These are phyloP conservation scores for Corythucha ciliata DNA, from an alignment of 2,888 invertebrate species.

Conservation along the genomic window DNA sequence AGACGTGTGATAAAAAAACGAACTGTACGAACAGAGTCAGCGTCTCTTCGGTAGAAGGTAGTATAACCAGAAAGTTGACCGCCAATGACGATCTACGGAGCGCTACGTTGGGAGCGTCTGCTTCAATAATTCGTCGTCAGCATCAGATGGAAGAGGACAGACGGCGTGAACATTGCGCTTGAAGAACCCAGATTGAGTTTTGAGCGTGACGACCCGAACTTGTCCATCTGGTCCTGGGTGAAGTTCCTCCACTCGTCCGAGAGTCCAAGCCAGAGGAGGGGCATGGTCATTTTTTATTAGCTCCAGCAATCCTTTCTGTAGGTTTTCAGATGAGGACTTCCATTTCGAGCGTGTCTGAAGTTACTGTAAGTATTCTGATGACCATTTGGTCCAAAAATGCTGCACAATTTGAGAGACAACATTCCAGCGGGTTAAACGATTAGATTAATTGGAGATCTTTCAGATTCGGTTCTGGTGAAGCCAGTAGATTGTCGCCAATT, in stretches of 20 bases:
- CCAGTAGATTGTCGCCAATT: conserved; percentile 9
- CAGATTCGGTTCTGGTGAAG: conserved; percentile 11
- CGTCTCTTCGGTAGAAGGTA: no score
- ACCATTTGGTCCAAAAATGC: conserved; percentile 16
- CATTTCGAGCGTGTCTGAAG: conserved; percentile 13
- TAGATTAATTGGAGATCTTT: background rate
- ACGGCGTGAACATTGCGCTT: conserved; percentile 13
- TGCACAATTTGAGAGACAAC: conserved; percentile 7
- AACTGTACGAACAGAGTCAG: no score
- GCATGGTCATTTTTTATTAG: conserved; percentile 18
- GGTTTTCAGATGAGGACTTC: background rate
- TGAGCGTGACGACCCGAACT: conserved; percentile 11
- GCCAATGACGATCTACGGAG: no score
- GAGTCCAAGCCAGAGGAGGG: conserved; percentile 10
- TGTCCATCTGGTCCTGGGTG: conserved; percentile 15
- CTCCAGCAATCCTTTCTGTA: background rate
- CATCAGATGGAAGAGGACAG: conserved; percentile 15
- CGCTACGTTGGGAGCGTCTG: no score
- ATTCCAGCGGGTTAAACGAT: conserved; percentile 15
- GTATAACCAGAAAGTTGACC: no score
- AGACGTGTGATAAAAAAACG: no score
- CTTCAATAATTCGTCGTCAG: no score
- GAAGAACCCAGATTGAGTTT: background rate
- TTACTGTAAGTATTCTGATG: conserved; percentile 4
- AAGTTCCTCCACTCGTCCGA: background rate